Base-by-base conservation (phyloP, 2,113 vertebrate genomes). In the Lasiurus borealis region DNA sequence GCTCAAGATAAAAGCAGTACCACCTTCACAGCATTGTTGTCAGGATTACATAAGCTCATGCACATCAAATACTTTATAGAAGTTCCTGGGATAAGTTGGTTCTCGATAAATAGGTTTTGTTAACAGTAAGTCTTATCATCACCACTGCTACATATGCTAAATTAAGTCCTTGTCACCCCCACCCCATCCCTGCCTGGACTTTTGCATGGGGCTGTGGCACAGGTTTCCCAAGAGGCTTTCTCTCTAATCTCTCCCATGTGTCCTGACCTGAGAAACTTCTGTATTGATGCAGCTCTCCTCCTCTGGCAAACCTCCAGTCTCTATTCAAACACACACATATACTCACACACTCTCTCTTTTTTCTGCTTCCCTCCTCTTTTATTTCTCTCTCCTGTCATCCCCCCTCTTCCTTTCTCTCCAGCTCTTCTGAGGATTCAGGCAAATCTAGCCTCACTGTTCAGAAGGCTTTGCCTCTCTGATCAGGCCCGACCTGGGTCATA, bases 401-500 rank as follows among this genome's bases (percentile, higher is more conserved):
- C 15, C 59, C 9, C 12, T 57, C 8, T 52, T 72, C 48, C n/a
- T 78, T 66, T 91, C 66, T 87, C 64, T 76, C 40, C 64, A 66
- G 82, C 36, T 83, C 66, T 90, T 93, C 52, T 69, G 94, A 95
- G 19, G 40, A 90, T 48, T 9, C n/a, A 40, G 66, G 44, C 34
- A 62, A 84, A 96, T 80, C 36, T 54, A 95, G 88, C 76, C n/a
- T 93, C 40, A 90, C 46, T 66, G 34, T 68, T 95, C 29, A 87
- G 44, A 91, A 59, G 40, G 50, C 95, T 96, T 95, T 89, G 94
- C 95, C 69, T 96, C 69, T 97, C 82, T 95, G 96, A 95, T 96
- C 94, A 94, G 85, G 88, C 73, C 40, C 9, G 1, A 88, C 88
- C 93, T 80, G 25, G 96, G 96, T 94, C 92, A 83, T 29, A 77